phyloP scores from a whole-genome alignment of 2,888 invertebrate genomes.

The Epistrophe grossulariae region DNA sequence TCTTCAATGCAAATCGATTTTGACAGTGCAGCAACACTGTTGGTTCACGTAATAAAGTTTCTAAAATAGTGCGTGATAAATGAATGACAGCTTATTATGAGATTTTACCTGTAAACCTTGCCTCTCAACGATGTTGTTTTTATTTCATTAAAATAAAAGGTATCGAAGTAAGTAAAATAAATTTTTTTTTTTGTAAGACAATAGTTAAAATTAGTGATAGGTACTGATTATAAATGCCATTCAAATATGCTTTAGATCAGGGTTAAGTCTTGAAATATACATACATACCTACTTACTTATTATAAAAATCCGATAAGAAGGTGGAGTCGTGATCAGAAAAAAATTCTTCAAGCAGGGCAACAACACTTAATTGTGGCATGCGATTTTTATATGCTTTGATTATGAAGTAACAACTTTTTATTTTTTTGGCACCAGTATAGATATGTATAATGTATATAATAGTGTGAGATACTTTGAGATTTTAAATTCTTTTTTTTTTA shows the following conservation, averaged over 20 bases:
- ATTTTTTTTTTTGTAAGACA: not conserved
- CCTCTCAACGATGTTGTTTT: not conserved
- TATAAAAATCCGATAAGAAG: not conserved
- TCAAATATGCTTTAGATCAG: not conserved
- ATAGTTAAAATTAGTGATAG: not conserved
- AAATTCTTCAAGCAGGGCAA: constrained; percentile 24
- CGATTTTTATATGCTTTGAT: not conserved
- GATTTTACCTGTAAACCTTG: not conserved
- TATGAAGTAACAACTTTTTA: constrained; percentile 9
- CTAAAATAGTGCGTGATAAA: constrained; percentile 2
- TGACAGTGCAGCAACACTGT: not conserved
- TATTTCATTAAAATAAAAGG: not conserved
- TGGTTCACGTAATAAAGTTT: constrained; percentile 11
- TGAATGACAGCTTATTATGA: constrained; percentile 4
- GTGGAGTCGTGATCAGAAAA: constrained; percentile 25
- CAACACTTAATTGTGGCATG: not conserved
- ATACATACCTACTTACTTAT: not conserved
- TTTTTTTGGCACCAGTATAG: not conserved
- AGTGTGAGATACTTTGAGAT: not conserved
- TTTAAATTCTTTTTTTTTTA: not conserved
- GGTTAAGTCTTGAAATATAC: not conserved
- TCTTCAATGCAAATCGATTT: constrained; percentile 2
- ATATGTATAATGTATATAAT: too few relatives aligned
- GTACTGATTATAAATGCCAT: not conserved
- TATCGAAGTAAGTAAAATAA: too few relatives aligned